Evolutionary conservation across 2,888 invertebrate genomes (phyloP), one percentile per base, ranked within the genome.

Genomic region (Gastracanthus pulcherrimus): DNA sequence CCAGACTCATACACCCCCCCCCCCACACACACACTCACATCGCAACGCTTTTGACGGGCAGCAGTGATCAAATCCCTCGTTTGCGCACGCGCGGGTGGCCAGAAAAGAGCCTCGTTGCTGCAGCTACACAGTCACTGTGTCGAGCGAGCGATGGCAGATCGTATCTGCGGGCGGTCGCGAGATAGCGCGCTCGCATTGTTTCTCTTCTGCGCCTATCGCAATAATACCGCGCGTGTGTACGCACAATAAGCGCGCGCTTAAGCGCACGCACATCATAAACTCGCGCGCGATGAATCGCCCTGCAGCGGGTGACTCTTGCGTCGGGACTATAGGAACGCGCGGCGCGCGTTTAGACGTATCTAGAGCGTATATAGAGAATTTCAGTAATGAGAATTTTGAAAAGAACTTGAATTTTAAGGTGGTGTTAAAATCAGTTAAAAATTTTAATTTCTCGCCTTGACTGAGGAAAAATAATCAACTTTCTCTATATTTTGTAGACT

Each of bases 151-250:
- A 58, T 31, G 62, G 9, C n/a, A 62, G 62, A 62, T 62, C 19
- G 62, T 62, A 62, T 62, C 62, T n/a, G 2, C 4, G 36, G 34
- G 34, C 62, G 62, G 34, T 31, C 19, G 29, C 26, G 67, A 26
- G 34, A 19, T 62, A 55, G 58, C 26, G 29, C 45, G 62, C 34
- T 36, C 34, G 62, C 62, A 62, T 62, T 62, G 62, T 62, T 62
- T 62, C 62, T 34, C 45, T 45, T n/a, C n/a, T 26, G 29, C 29
- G 41, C n/a, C 45, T 64, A 64, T 34, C 19, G 62, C 19, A 64
- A 64, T 64, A 64, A 36, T 36, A 19, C 62, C 55, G 55, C 26
- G 55, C 55, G 16, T 62, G n/a, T 3, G 7, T 23, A 55, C 55
- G 55, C 55, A 55, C 55, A 26, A 55, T 55, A 26, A 36, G 62